These are phyloP conservation scores for Lycaon pictus DNA, from an alignment of 2,113 vertebrate species.

Conservation along the genomic window DNA sequence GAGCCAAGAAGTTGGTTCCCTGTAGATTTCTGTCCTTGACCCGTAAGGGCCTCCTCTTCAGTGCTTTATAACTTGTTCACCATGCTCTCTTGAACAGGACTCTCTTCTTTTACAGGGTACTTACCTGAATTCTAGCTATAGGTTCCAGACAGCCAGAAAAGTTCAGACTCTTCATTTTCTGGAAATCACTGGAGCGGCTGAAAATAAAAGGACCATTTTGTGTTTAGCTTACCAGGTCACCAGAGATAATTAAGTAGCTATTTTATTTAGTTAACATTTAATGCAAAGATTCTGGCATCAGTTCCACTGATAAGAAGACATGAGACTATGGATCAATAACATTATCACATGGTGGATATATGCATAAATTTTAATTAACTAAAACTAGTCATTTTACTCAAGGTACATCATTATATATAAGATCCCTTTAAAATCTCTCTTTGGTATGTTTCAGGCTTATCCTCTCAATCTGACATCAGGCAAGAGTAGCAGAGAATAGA, in stretches of 20 bases:
- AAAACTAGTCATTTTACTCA: conserved; percentile 27
- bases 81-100: neutral
- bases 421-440: neutral
- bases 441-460: neutral
- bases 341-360: neutral
- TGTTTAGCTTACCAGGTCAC: neutral
- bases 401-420: neutral
- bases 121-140: conserved; percentile 9
- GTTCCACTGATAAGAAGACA: neutral
- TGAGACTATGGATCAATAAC: neutral
- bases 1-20: neutral
- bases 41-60: neutral
- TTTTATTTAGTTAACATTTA: conserved; percentile 35
- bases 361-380: conserved; percentile 33
- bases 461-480: neutral
- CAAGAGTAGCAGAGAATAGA: neutral
- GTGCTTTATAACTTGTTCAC: neutral
- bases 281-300: conserved; percentile 2
- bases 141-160: neutral
- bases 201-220: conserved; percentile 42
- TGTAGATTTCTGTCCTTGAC: neutral
- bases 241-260: conserved; percentile 5
- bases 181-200: conserved; percentile 24
- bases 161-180: conserved; percentile 18
- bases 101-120: neutral